phyloP scores from a whole-genome alignment of 2,888 invertebrate species.

The Agrilus biguttatus region DNA sequence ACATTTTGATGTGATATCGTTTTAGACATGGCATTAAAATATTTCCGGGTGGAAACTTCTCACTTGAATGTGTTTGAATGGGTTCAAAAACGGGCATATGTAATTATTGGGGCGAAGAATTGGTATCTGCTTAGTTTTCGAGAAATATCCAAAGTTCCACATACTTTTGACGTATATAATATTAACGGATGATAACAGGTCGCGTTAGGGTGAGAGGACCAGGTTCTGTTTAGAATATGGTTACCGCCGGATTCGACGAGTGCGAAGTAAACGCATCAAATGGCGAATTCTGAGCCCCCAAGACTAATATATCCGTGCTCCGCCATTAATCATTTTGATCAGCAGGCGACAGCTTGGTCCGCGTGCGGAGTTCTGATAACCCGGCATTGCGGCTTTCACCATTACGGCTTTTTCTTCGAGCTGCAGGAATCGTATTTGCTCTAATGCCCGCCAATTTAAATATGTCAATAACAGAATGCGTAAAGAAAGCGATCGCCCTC shows the following conservation, averaged over 20 bases:
- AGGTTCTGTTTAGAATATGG: too few relatives aligned
- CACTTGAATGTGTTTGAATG: too few relatives aligned
- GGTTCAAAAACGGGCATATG: too few relatives aligned
- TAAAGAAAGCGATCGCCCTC: conserved; percentile 14
- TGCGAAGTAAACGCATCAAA: conserved; percentile 18
- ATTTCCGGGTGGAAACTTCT: too few relatives aligned
- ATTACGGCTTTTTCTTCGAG: conserved; percentile 8
- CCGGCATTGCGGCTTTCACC: conserved; percentile 3
- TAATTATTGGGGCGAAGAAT: too few relatives aligned
- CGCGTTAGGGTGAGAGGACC: too few relatives aligned
- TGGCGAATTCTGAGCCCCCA: conserved; percentile 16
- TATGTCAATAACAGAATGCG: conserved; percentile 14
- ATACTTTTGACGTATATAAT: too few relatives aligned
- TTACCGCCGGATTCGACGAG: conserved; percentile 5
- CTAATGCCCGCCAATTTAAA: conserved; percentile 11
- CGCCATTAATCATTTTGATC: conserved; percentile 27
- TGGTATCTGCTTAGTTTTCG: too few relatives aligned
- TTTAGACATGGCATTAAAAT: too few relatives aligned
- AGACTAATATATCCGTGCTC: conserved; percentile 24
- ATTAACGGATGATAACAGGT: too few relatives aligned
- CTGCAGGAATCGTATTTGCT: conserved; percentile 12
- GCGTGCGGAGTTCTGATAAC: conserved; percentile 24
- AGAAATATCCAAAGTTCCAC: too few relatives aligned
- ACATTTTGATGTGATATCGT: too few relatives aligned
- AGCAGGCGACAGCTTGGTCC: conserved; percentile 22